Evolutionary conservation across 2,113 vertebrate species (phyloP), one percentile per base, ranked within the genome.

Genomic region (Xiphophorus maculatus): DNA sequence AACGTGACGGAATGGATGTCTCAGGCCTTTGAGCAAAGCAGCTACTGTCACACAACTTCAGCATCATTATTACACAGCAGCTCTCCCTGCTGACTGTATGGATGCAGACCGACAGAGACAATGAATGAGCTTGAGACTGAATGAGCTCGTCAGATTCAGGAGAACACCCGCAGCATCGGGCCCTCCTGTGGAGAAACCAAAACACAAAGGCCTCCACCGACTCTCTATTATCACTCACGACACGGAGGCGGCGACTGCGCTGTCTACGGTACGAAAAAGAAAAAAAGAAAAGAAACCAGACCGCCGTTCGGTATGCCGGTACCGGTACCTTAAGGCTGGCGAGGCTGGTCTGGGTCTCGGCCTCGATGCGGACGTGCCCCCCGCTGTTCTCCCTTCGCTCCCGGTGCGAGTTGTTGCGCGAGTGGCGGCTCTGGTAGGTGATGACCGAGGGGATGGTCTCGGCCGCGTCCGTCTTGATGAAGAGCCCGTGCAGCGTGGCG

Each of bases 261-360:
- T 10, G 51, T 54, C 51, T 54, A 22, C 19, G 35, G 35, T 10
- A 37, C 35, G 1, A 33, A 33, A 37, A 37, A 37, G 8, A 35
- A 35, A 8, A 9, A 37, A 11, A 3, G 11, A 37, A 8, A 37
- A 12, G 10, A 37, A 37, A 37, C 10, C 10, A 37, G 35, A 37
- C 35, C 35, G 35, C 35, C 10, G 35, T 37, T 37, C 35, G 35
- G 35, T 37, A 11, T 2, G 11, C 35, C 44, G 44, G 44, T 5
- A 58, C 40, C 37, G 19, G 19, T 89, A 98, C 97, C 97, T 96
- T 94, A 82, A 93, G 86, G 90, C 95, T 93, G 90, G 91, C 83
- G 90, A 90, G 94, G 94, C 95, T 95, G 77, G 96, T 98, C 93
- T 97, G 97, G 65, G 97, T 98, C 94, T 98, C 97, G 88, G 95